Conservation (phyloP, 1,140 invertebrate species). For the Episyrphus balteatus region DNA sequence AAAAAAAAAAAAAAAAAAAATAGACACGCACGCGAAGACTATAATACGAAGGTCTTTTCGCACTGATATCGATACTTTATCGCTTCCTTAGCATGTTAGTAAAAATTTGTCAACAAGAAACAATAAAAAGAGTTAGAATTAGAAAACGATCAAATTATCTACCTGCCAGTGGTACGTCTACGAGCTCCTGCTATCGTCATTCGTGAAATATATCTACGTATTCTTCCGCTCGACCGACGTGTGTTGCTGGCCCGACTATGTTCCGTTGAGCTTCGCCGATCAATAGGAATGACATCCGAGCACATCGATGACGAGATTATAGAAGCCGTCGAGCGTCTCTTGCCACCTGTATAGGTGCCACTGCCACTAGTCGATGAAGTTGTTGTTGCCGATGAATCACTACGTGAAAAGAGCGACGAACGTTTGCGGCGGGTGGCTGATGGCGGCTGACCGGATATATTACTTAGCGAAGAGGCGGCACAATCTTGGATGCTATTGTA, state of each 20-base stretch:
- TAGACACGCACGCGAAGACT: too few relatives aligned
- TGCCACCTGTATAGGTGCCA: conserved; percentile 18
- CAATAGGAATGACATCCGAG: conserved; percentile 26
- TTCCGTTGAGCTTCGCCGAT: conserved; percentile 32
- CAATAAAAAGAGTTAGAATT: neutral
- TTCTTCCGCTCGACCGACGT: conserved; percentile 27
- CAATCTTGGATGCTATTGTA: conserved; percentile 34
- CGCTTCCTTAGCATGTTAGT: too few relatives aligned
- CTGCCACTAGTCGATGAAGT: conserved; percentile 28
- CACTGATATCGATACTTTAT: too few relatives aligned
- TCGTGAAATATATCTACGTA: conserved; percentile 26
- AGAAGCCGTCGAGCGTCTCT: conserved; percentile 29
- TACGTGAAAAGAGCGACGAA: conserved; percentile 33
- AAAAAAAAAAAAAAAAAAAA: too few relatives aligned
- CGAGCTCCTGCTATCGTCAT: conserved; percentile 34
- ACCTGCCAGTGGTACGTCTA: conserved; percentile 35
- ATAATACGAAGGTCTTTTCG: too few relatives aligned
- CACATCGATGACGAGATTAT: conserved; percentile 33
- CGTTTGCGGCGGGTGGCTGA: conserved; percentile 21
- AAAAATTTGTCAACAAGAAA: too few relatives aligned
- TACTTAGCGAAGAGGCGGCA: conserved; percentile 10
- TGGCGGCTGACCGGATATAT: conserved; percentile 1
- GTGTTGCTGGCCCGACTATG: conserved; percentile 15
- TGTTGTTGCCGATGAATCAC: conserved; percentile 33
- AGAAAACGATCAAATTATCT: conserved; percentile 5